Percentiles rank a stretch among this genome's conserved stretches.
Evolutionary conservation across 2,888 invertebrate genomes (phyloP).

Genomic region (Noctua janthe): DNA sequence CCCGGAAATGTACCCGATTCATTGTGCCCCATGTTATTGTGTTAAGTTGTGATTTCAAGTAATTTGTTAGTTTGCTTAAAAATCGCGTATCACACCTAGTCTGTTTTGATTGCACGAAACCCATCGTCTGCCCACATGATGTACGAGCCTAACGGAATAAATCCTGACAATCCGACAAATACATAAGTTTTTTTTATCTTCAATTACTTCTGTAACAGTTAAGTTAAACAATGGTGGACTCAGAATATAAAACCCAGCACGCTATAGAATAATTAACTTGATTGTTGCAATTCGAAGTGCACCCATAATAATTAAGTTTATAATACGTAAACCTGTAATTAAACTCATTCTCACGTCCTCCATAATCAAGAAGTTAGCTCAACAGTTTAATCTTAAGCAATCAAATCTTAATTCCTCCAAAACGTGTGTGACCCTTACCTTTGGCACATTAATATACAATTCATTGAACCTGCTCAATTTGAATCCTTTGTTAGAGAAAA

Average conservation of each 20-base stretch:
- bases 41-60: too few relatives aligned
- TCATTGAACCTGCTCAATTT: slow-evolving; percentile 38
- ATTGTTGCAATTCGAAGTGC: background rate
- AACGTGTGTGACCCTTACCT: slow-evolving; percentile 52
- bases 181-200: too few relatives aligned
- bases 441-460: slow-evolving; percentile 35
- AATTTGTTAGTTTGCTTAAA: too few relatives aligned
- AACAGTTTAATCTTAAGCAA: slow-evolving; percentile 33
- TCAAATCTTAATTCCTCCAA: slow-evolving; percentile 37
- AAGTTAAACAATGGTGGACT: background rate
- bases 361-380: slow-evolving; percentile 10
- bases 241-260: background rate
- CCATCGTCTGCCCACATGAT: too few relatives aligned
- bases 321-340: background rate
- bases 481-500: background rate
- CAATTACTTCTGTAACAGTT: too few relatives aligned
- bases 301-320: background rate
- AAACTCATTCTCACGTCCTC: background rate
- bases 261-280: background rate
- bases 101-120: too few relatives aligned
- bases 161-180: too few relatives aligned
- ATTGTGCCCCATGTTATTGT: too few relatives aligned
- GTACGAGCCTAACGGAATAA: too few relatives aligned
- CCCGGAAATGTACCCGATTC: too few relatives aligned
- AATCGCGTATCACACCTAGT: too few relatives aligned